phyloP scores from a whole-genome alignment of 92 coral and sea anemone genomes.

The Micromussa lordhowensis region DNA sequence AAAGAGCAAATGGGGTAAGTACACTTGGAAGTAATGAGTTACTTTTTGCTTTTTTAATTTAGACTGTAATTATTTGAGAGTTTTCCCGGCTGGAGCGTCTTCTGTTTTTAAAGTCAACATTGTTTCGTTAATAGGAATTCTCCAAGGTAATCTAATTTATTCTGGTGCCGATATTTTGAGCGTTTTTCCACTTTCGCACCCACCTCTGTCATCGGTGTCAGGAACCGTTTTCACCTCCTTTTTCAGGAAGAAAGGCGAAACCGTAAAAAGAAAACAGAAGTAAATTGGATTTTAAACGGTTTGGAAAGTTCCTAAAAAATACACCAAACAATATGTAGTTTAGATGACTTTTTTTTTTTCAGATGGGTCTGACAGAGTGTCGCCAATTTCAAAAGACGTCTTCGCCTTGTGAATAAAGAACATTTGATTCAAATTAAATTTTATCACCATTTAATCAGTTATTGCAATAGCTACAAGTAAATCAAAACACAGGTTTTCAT shows the following conservation, averaged over 20 bases:
- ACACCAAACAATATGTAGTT: too few species aligned
- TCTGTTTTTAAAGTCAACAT: not conserved
- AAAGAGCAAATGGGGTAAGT: constrained; percentile 28
- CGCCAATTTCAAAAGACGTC: too few species aligned
- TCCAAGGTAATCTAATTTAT: not conserved
- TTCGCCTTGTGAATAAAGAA: too few species aligned
- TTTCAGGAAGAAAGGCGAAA: not conserved
- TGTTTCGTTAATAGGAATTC: not conserved
- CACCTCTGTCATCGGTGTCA: not conserved
- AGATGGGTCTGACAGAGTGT: too few species aligned
- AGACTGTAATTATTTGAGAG: not conserved
- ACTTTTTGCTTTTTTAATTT: not conserved
- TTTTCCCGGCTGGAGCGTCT: not conserved
- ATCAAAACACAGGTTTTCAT: too few species aligned
- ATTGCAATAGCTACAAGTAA: too few species aligned
- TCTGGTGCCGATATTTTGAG: not conserved
- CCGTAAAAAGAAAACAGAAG: too few species aligned
- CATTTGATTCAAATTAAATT: too few species aligned
- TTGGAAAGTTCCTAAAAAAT: not conserved
- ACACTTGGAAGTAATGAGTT: not conserved
- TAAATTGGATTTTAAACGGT: not conserved
- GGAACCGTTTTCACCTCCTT: not conserved
- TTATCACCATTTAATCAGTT: too few species aligned
- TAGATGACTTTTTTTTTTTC: too few species aligned
- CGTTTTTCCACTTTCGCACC: not conserved